phyloP scores from a whole-genome alignment of 2,888 invertebrate species.

The Argyresthia goedartella region DNA sequence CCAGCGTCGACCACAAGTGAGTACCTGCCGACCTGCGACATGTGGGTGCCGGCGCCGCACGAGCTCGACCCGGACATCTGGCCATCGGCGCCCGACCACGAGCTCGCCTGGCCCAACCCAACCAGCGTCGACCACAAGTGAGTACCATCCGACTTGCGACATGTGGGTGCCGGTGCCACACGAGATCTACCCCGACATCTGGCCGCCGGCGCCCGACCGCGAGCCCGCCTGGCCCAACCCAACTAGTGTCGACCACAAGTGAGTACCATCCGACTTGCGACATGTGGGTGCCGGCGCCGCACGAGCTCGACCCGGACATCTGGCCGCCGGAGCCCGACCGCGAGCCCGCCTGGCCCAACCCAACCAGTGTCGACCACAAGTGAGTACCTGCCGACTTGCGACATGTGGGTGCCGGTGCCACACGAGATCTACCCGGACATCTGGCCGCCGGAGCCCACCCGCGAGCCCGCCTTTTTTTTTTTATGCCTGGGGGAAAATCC shows the following conservation, averaged over 20 bases:
- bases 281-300: conserved; percentile 61
- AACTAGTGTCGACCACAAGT: conserved; percentile 78
- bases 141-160: too few relatives aligned
- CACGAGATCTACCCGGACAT: conserved; percentile 80
- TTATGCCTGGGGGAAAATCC: too few relatives aligned
- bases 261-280: too few relatives aligned
- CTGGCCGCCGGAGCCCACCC: conserved; percentile 76
- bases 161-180: conserved; percentile 64
- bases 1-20: conserved; percentile 76
- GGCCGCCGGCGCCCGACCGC: conserved; percentile 75
- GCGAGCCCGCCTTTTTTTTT: conserved; percentile 89
- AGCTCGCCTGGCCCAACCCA: conserved; percentile 91
- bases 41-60: conserved; percentile 60
- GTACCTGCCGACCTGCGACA: too few relatives aligned
- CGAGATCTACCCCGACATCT: conserved; percentile 81
- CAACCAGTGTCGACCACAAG: conserved; percentile 80
- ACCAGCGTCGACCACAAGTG: conserved; percentile 78
- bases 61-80: conserved; percentile 83
- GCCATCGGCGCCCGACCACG: conserved; percentile 75
- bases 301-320: conserved; percentile 80
- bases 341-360: conserved; percentile 91
- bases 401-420: conserved; percentile 61
- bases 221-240: conserved; percentile 93
- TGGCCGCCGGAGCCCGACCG: conserved; percentile 77
- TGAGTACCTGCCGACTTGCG: too few relatives aligned